Conservation (phyloP, 2,797 vertebrate genomes). For the Monodelphis domestica region DNA sequence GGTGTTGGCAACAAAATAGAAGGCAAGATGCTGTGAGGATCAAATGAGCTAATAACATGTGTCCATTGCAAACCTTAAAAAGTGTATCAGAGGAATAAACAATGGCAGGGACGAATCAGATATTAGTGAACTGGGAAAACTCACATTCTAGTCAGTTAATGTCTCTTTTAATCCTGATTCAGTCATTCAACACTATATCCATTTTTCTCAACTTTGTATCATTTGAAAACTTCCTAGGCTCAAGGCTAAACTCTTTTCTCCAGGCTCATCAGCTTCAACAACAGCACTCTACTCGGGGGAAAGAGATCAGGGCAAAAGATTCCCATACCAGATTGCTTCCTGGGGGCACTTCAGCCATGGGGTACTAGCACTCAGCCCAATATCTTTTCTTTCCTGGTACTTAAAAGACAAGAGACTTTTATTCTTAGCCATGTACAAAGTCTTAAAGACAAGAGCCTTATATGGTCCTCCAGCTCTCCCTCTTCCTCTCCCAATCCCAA, state of each 20-base stretch:
- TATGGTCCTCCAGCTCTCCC: not conserved
- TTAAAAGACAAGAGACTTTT: not conserved
- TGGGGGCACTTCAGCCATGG: not conserved
- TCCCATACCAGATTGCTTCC: not conserved
- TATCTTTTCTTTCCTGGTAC: not conserved
- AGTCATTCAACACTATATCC: not conserved
- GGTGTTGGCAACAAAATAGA: no score
- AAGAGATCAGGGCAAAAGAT: not conserved
- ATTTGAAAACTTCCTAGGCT: not conserved
- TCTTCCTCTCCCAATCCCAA: not conserved
- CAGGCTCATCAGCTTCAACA: not conserved
- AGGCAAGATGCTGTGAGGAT: no score
- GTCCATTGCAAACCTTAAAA: no score
- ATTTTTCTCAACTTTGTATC: not conserved
- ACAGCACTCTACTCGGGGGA: not conserved
- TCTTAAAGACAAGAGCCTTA: not conserved
- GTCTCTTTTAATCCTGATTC: not conserved
- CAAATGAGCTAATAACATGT: no score
- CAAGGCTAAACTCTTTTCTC: not conserved
- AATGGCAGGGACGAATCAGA: not conserved
- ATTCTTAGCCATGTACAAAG: not conserved
- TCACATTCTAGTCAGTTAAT: not conserved
- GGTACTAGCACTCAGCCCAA: not conserved
- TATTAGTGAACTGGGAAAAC: not conserved
- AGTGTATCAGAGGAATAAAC: no score